phyloP scores from a whole-genome alignment of 2,113 vertebrate genomes.

The Gavialis gangeticus region DNA sequence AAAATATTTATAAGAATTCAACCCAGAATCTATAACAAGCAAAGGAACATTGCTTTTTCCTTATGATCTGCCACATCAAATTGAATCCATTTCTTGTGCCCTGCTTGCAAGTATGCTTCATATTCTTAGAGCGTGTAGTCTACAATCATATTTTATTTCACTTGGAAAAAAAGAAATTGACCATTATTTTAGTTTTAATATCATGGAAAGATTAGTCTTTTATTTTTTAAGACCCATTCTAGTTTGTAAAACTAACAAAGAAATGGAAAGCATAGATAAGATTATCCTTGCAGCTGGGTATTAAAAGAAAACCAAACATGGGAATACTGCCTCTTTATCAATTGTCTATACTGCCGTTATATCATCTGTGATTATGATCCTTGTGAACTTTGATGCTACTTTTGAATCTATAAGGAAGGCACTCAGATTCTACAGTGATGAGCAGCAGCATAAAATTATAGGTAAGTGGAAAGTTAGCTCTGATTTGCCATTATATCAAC shows the following conservation, averaged over 20 bases:
- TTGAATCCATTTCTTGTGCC: not conserved
- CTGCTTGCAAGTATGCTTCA: not conserved
- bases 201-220: not conserved
- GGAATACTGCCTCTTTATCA: not conserved
- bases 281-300: not conserved
- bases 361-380: not conserved
- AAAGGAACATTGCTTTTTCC: not conserved
- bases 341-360: too few species aligned
- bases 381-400: fast-evolving
- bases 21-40: not conserved
- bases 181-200: not conserved
- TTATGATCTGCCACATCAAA: not conserved
- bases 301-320: not conserved
- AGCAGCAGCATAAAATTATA: fast-evolving
- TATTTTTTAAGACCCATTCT: not conserved
- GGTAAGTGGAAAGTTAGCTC: too few species aligned
- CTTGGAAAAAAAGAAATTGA: not conserved
- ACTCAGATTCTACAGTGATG: not conserved
- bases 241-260: not conserved
- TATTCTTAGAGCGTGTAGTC: not conserved
- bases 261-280: not conserved
- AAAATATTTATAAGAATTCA: not conserved
- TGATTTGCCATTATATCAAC: not conserved
- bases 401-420: not conserved
- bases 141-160: slow-evolving; percentile 5